Evolutionary conservation across 2,113 vertebrate species (phyloP).

Genomic region (Prolemur simus): DNA sequence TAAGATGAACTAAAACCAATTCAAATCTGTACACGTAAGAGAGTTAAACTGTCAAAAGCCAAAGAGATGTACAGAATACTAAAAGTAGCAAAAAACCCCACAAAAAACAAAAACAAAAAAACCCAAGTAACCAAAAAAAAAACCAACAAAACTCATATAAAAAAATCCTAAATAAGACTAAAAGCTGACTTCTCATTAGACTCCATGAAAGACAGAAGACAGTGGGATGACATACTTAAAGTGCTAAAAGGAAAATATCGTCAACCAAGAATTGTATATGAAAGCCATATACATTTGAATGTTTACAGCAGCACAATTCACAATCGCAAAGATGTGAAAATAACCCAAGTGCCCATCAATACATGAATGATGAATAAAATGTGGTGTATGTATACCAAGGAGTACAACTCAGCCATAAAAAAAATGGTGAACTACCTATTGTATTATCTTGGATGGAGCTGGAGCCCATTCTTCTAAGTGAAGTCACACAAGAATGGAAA

Average conservation of each 20-base stretch:
- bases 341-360: neutral
- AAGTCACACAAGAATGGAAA: neutral
- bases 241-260: neutral
- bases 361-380: neutral
- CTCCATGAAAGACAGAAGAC: too few species aligned
- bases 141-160: too few species aligned
- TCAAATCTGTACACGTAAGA: neutral
- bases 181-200: too few species aligned
- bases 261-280: too few species aligned
- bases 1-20: neutral
- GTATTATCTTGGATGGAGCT: neutral
- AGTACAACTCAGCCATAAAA: neutral
- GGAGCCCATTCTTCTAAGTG: neutral
- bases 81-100: neutral
- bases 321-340: neutral
- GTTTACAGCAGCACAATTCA: neutral
- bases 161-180: neutral
- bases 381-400: neutral
- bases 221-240: too few species aligned
- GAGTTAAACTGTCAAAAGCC: neutral
- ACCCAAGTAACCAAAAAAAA: too few species aligned
- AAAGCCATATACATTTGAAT: neutral
- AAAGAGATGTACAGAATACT: neutral
- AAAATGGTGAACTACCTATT: too few species aligned
- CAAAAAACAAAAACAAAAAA: neutral